Percentiles rank a stretch among this genome's conserved stretches.
Evolutionary conservation across 1,140 invertebrate species (phyloP).

Genomic region (Bombus impatiens): DNA sequence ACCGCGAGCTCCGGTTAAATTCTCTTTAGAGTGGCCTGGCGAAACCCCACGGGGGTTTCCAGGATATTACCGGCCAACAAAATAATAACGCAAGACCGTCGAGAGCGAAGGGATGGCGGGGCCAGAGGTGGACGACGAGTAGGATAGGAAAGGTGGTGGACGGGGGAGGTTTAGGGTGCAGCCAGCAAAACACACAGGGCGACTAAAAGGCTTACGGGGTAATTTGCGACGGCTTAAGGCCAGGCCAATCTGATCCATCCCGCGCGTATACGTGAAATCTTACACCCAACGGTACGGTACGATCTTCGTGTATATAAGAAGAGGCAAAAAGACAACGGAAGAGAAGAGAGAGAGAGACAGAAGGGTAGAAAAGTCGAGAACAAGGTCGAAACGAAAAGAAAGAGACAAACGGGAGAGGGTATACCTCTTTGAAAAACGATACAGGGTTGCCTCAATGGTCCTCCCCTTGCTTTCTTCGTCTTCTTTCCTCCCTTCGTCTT

Average conservation of each 20-base stretch:
- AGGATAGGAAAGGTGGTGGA: conserved; percentile 21
- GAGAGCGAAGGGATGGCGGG: neutral
- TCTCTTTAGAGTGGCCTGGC: conserved; percentile 70
- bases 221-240: conserved; percentile 80
- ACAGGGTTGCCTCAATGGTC: conserved; percentile 65
- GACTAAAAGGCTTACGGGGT: conserved; percentile 80
- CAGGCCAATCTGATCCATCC: conserved; percentile 76
- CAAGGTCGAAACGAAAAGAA: conserved; percentile 19
- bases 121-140: neutral
- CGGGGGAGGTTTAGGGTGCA: conserved; percentile 61
- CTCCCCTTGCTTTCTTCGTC: conserved; percentile 38
- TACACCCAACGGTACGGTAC: conserved; percentile 69
- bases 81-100: conserved; percentile 71
- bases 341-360: conserved; percentile 24
- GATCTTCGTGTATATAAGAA: conserved; percentile 55
- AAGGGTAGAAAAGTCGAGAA: conserved; percentile 54
- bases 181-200: conserved; percentile 73
- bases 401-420: conserved; percentile 26
- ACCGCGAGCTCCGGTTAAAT: conserved; percentile 59
- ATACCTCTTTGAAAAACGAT: conserved; percentile 79
- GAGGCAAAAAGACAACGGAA: conserved; percentile 14
- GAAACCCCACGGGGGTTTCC: conserved; percentile 71
- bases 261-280: conserved; percentile 76
- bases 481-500: neutral
- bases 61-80: conserved; percentile 71